These are phyloP conservation scores for Boleophthalmus pectinirostris DNA, from an alignment of 2,113 vertebrate genomes.

Conservation along the genomic window DNA sequence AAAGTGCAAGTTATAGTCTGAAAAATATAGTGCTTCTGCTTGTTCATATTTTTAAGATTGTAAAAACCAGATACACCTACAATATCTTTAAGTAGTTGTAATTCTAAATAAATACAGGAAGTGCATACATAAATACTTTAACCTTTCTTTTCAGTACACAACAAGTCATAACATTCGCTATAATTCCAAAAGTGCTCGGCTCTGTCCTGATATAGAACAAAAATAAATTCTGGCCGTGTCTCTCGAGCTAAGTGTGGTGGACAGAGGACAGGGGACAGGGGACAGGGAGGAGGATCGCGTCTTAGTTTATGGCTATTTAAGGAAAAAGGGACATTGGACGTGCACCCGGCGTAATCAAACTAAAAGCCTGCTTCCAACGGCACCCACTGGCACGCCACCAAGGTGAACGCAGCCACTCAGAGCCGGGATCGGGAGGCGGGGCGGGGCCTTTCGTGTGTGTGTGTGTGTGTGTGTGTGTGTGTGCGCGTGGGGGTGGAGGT, in stretches of 20 bases:
- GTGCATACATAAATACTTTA: background rate
- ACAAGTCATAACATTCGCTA: background rate
- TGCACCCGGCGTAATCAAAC: slow-evolving; percentile 73
- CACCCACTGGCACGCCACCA: slow-evolving; percentile 55
- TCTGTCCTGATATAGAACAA: background rate
- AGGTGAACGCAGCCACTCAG: slow-evolving; percentile 65
- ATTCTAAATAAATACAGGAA: too few species aligned
- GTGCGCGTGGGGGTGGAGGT: background rate
- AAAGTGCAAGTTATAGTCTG: too few species aligned
- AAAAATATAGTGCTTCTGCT: too few species aligned
- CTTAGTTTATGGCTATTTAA: slow-evolving; percentile 60
- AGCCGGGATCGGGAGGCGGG: slow-evolving; percentile 7
- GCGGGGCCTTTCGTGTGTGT: slow-evolving; percentile 8
- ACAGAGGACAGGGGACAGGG: slow-evolving; percentile 13
- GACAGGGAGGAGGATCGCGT: slow-evolving; percentile 32
- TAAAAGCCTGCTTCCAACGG: slow-evolving; percentile 75
- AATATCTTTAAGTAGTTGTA: too few species aligned
- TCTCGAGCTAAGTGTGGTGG: slow-evolving; percentile 27
- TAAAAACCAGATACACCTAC: too few species aligned
- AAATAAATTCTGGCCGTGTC: background rate
- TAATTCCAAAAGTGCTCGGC: background rate
- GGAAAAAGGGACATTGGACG: slow-evolving; percentile 47
- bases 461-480: background rate
- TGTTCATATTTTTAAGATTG: too few species aligned
- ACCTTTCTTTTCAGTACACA: background rate